These are phyloP conservation scores for Hyphantria cunea DNA, from an alignment of 1,140 invertebrate species.

Conservation along the genomic window DNA sequence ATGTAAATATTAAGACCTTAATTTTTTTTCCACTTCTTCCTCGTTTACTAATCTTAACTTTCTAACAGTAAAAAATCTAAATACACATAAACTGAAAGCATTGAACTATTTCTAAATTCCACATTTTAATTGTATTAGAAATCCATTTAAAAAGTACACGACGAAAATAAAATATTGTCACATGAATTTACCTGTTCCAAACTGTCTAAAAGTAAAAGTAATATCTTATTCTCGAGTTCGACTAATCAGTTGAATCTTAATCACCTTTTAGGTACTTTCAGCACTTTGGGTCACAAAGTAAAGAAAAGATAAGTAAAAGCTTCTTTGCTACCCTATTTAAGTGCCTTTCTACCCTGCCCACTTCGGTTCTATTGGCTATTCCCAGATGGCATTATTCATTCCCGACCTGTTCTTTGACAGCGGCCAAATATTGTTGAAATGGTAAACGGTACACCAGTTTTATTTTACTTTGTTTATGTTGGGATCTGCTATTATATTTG, in stretches of 20 bases:
- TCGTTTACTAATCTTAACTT: too few species aligned
- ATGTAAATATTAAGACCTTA: too few species aligned
- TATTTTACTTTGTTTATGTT: too few species aligned
- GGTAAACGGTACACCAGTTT: too few species aligned
- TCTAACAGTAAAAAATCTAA: too few species aligned
- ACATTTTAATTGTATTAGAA: too few species aligned
- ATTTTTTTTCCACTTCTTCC: too few species aligned
- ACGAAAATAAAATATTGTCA: slow-evolving; percentile 17
- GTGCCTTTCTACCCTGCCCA: slow-evolving; percentile 21
- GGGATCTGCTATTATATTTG: too few species aligned
- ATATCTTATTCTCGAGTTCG: slow-evolving; percentile 39
- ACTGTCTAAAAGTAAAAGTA: slow-evolving; percentile 36
- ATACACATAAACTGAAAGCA: too few species aligned
- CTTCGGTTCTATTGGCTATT: slow-evolving; percentile 31
- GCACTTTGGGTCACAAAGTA: slow-evolving; percentile 39
- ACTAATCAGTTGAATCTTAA: slow-evolving; percentile 46
- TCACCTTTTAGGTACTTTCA: slow-evolving; percentile 42
- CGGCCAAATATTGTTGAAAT: too few species aligned
- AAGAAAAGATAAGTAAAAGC: slow-evolving; percentile 41
- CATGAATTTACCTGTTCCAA: slow-evolving; percentile 22
- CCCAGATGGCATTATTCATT: slow-evolving; percentile 34
- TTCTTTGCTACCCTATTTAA: slow-evolving; percentile 33
- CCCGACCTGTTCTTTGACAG: slow-evolving; percentile 18
- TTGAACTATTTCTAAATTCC: too few species aligned
- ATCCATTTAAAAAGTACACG: slow-evolving; percentile 4